Percentiles rank a stretch among this genome's conserved stretches.
phyloP scores from a whole-genome alignment of 2,797 vertebrate genomes.

The Enteromius argenteus region DNA sequence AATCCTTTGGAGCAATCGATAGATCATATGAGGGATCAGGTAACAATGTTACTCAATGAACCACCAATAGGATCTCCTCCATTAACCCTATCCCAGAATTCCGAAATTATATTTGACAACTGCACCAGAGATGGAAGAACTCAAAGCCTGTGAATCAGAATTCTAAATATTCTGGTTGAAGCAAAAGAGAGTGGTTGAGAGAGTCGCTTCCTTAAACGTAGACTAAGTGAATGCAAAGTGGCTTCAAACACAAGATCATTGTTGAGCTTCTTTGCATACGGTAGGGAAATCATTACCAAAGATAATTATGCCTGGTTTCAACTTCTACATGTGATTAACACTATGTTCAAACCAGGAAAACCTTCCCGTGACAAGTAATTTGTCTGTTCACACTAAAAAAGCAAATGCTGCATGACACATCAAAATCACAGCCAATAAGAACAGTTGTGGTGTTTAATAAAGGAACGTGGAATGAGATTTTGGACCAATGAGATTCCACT shows the following conservation, averaged over 20 bases:
- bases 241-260: slow-evolving; percentile 15
- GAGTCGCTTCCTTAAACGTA: neutral
- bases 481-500: neutral
- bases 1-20: slow-evolving; percentile 11
- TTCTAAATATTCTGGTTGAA: neutral
- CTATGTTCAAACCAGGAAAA: neutral
- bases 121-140: neutral
- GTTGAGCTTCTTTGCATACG: slow-evolving; percentile 23
- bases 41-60: slow-evolving; percentile 27
- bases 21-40: slow-evolving; percentile 11
- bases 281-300: slow-evolving; percentile 4
- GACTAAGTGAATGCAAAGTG: slow-evolving; percentile 5
- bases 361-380: neutral
- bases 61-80: slow-evolving; percentile 23
- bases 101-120: neutral
- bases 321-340: slow-evolving; percentile 6
- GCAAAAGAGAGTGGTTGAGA: neutral
- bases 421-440: slow-evolving; percentile 9
- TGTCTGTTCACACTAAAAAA: neutral
- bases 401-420: neutral
- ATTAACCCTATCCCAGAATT: neutral
- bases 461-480: neutral
- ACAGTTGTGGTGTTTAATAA: neutral
- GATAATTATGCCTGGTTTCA: neutral
- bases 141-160: neutral